Conservation (phyloP, 2,797 vertebrate species). For the Anas acuta region DNA sequence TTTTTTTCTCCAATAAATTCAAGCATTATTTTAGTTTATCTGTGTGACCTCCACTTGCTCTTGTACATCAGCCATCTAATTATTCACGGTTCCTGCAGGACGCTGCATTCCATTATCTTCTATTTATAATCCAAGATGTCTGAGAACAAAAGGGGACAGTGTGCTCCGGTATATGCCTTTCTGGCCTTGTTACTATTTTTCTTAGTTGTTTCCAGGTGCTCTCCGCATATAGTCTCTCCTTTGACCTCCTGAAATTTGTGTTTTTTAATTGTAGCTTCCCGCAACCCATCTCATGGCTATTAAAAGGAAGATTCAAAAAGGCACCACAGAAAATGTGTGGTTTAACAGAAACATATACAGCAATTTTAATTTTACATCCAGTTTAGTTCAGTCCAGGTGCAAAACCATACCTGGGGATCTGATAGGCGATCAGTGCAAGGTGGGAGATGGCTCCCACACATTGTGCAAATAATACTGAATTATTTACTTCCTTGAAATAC, state of each 20-base stretch:
- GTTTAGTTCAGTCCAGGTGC: not conserved
- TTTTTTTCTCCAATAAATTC: constrained; percentile 7
- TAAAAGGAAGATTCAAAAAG: not conserved
- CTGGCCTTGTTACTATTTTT: not conserved
- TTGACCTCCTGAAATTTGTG: not conserved
- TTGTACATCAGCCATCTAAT: constrained; percentile 62
- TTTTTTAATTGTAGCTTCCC: not conserved
- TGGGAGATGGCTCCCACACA: not conserved
- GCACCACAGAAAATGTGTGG: not conserved
- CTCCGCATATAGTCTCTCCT: not conserved
- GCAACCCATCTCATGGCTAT: not conserved
- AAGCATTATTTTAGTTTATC: constrained; percentile 55
- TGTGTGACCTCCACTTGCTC: constrained; percentile 62
- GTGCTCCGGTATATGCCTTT: not conserved
- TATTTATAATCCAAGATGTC: constrained; percentile 50
- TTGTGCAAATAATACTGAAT: not conserved
- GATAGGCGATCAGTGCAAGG: not conserved
- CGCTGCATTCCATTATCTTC: constrained; percentile 40
- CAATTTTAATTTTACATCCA: not conserved
- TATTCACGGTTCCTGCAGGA: constrained; percentile 55
- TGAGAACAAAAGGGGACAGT: constrained; percentile 41
- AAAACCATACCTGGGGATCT: not conserved
- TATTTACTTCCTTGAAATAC: not conserved
- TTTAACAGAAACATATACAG: not conserved
- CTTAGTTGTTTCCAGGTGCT: not conserved